Evolutionary conservation across 1,140 invertebrate species (phyloP), one percentile per base, ranked within the genome.

Genomic region (Dendroctonus valens): DNA sequence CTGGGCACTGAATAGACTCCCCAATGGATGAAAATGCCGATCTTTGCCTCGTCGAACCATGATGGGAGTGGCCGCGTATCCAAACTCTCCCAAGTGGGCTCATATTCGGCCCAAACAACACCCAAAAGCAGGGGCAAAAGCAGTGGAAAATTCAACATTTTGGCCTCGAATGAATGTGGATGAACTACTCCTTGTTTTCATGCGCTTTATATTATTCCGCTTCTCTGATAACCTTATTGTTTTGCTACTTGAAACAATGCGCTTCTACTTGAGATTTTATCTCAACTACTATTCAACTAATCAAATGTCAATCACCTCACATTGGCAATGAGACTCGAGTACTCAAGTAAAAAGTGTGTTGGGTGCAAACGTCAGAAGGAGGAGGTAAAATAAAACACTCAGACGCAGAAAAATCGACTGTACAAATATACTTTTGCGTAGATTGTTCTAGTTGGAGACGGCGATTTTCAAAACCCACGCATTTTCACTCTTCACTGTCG

Each of bases 1-100:
- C 90, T 88, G 0, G 94, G 94, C 0, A 97, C 95, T 0, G 91
- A 89, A 73, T 89, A 97, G 0, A 97, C 89, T 4, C 95, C 94
- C 91, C 94, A 97, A 73, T 97, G 94, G 42, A 96, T 81, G 75
- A 97, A 97, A 65, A 97, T 95, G n/a, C 94, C 94, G 69, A 97
- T 83, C 81, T 97, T 97, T 0, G 86, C 89, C 58, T 92, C 81
- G 73, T 96, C 94, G 74, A 92, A 97, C 95, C 94, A 97, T 7
- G 72, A 26, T 0, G 95, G 95, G 49, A 96, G 72, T 0, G 90
- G 89, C 53, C 95, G 81, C 8, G 79, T 82, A 74, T 97, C 95
- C 63, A 97, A 78, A 74, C 92, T 94, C 0, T 85, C 78, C 95
- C 95, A 97, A 46, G 57, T 52, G 4, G 38, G 9, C 14, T 5